phyloP scores from a whole-genome alignment of 2,113 vertebrate genomes.

The Perognathus longimembris region DNA sequence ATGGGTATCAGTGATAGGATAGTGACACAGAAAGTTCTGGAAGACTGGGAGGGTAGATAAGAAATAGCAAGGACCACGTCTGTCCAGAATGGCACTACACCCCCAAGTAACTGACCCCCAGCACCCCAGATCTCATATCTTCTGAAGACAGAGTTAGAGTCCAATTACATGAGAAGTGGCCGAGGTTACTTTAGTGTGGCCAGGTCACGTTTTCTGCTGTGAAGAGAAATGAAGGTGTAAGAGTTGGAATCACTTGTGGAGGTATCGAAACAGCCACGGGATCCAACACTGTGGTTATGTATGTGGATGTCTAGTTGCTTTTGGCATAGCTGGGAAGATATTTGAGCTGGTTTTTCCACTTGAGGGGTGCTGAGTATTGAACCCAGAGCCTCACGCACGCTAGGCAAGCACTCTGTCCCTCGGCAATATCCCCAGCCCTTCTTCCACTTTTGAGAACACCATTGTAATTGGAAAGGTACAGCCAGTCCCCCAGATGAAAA shows the following conservation, averaged over 20 bases:
- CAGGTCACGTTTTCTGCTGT: neutral
- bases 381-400: no score
- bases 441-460: neutral
- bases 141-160: no score
- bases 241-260: neutral
- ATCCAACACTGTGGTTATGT: neutral
- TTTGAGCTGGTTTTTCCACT: neutral
- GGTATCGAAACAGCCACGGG: neutral
- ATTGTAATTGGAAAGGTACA: neutral
- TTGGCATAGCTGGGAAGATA: neutral
- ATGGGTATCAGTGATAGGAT: accelerated
- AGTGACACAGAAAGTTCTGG: no score
- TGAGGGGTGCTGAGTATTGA: no score
- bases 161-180: accelerated
- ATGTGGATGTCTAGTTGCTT: accelerated
- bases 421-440: neutral
- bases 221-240: neutral
- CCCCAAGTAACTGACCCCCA: accelerated
- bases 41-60: accelerated
- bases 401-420: neutral
- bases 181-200: neutral
- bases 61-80: accelerated
- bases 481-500: neutral
- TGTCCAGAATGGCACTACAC: accelerated
- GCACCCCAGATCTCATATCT: neutral